Percentiles rank a stretch among this genome's conserved stretches.
Evolutionary conservation across 2,113 vertebrate species (phyloP).

Genomic region (Labrus mixtus): DNA sequence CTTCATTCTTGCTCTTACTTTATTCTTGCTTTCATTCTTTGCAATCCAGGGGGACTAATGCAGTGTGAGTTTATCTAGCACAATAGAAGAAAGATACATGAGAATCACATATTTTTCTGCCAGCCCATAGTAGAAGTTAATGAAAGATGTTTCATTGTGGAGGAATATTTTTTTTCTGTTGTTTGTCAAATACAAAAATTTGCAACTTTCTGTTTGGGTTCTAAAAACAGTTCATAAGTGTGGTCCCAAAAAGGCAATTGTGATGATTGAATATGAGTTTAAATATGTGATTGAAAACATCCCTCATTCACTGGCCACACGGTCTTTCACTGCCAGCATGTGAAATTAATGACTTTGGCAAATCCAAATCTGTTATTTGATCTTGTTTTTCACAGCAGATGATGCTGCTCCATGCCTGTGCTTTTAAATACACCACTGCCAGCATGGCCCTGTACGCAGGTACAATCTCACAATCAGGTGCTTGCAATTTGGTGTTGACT

Average conservation of each 20-base stretch:
- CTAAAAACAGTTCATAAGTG: constrained; percentile 1
- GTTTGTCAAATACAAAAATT: constrained; percentile 27
- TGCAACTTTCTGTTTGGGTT: constrained; percentile 4
- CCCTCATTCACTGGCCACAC: constrained; percentile 64
- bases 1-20: background rate
- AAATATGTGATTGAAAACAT: constrained; percentile 64
- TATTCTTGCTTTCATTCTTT: background rate
- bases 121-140: background rate
- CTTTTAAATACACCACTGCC: constrained; percentile 66
- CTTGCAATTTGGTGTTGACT: constrained; percentile 57
- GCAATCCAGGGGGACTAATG: background rate
- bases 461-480: constrained; percentile 62
- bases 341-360: constrained; percentile 75
- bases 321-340: constrained; percentile 60
- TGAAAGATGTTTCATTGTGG: constrained; percentile 3
- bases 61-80: constrained; percentile 24
- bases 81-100: constrained; percentile 16
- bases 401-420: constrained; percentile 46
- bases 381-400: constrained; percentile 67
- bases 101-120: constrained; percentile 12
- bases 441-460: constrained; percentile 45
- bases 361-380: constrained; percentile 72
- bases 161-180: background rate
- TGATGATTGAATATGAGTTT: constrained; percentile 62
- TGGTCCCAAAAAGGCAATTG: constrained; percentile 34